phyloP scores from a whole-genome alignment of 2,113 vertebrate genomes.

The Leptocoma aspasia region DNA sequence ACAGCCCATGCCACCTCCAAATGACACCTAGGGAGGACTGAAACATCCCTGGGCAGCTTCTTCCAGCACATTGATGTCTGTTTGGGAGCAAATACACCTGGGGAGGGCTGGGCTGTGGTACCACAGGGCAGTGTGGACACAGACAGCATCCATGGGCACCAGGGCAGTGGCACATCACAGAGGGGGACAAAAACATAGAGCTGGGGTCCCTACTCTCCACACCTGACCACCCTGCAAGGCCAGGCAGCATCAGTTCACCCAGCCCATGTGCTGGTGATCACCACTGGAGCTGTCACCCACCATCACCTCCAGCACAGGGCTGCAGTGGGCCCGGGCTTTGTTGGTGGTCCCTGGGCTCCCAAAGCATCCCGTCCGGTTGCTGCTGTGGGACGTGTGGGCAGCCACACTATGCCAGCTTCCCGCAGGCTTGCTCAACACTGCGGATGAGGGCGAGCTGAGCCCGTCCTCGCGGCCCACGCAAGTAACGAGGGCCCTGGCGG shows the following conservation, averaged over 20 bases:
- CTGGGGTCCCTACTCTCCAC: neutral
- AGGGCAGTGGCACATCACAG: neutral
- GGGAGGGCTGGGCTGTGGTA: neutral
- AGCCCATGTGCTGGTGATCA: fast-evolving
- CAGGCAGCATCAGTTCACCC: neutral
- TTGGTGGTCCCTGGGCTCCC: neutral
- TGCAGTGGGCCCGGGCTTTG: neutral
- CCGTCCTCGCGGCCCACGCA: neutral
- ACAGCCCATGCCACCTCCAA: neutral
- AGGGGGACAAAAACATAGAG: neutral
- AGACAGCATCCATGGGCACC: neutral
- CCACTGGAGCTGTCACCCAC: neutral
- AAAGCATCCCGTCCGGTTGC: fast-evolving
- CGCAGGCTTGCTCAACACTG: neutral
- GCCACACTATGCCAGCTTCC: neutral
- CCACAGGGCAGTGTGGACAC: no score
- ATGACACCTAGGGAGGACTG: neutral
- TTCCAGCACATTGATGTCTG: neutral
- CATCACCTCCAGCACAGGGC: fast-evolving
- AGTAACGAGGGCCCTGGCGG: neutral
- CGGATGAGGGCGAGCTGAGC: neutral
- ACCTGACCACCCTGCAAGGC: neutral
- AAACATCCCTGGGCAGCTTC: neutral
- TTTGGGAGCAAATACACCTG: neutral
- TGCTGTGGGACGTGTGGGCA: neutral